Base-by-base conservation (phyloP, 2,888 invertebrate genomes). In the Tachina lurida region DNA sequence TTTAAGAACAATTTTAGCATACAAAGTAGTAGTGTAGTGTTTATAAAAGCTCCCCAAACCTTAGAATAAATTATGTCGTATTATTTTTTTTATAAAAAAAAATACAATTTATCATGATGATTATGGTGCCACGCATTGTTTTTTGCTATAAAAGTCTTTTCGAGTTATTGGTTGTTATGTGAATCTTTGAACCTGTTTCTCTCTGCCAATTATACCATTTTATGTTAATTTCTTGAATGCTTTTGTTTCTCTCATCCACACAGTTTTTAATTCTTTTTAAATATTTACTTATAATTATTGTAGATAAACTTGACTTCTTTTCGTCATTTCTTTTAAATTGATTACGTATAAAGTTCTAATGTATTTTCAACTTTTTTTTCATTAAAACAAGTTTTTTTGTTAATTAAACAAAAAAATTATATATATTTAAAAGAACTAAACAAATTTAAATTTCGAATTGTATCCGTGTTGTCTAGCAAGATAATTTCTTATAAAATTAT, bases 401-500 rank as follows among this genome's bases (percentile, higher is more conserved):
- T 76, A 74, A 58, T 76, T 74, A 54, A 81, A 74, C n/a, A 56
- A 41, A 80, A 56, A 22, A 62, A 39, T 77, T 15, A 47, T 63
- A 63, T 49, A 77, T 56, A 81, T 19, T 45, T 63, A 13, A 22
- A 67, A 65, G n/a, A 41, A 63, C 70, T 43, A 71, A 79, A 54
- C 43, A 71, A 71, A 81, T 82, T 74, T 70, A 52, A 58, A 76
- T 68, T 75, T 78, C 12, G 74, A 71, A 70, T 88, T 87, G 88
- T 88, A 90, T 90, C 90, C 90, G 91, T 88, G 86, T 71, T 90
- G 84, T 88, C 79, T 76, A 87, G 85, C 83, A 80, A 88, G 76
- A 89, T 88, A 75, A 88, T 88, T 86, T 82, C 82, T 74, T 52
- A 31, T 52, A 22, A 67, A 52, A 19, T 19, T 62, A n/a, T 15